Evolutionary conservation across 2,888 invertebrate genomes (phyloP), one percentile per base, ranked within the genome.

Genomic region (Choreutis nemorana): DNA sequence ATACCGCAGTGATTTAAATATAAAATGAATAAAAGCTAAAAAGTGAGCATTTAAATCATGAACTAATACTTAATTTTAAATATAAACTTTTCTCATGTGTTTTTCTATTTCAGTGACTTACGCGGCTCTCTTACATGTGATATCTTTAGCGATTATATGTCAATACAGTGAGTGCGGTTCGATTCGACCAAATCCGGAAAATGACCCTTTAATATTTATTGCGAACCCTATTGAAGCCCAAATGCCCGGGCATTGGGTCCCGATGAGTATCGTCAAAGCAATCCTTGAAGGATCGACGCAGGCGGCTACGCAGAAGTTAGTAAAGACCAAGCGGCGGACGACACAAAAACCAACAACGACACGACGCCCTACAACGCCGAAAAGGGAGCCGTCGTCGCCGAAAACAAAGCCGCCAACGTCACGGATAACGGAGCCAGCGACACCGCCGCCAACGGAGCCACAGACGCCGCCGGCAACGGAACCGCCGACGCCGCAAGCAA

Each of bases 241-340:
- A 3, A 48, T 64, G 49, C 64, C 64, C 0, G 52, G 64, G 2
- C 64, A 64, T 32, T 65, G 64, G 64, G 33, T 65, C 2, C 64
- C 64, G 2, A 16, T 44, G 2, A 63, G 59, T 27, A 38, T 65
- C 2, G 31, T 63, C 1, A 62, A 58, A 43, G 37, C 42, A 1
- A 46, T 51, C 1, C 20, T 54, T 7, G 34, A 38, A 16, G 29
- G 31, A 21, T 28, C 28, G 29, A 29, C 8, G 31, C 23, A 25
- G 18, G 14, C 11, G 24, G 27, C 8, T 15, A 26, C 26, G 8
- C 8, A 4, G 32, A 13, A 28, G 28, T 4, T 8, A 15, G 30
- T 28, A 26, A 32, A 32, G 28, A 9, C 14, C 27, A 25, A 23
- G 14, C 20, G 23, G 26, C 30, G 26, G 30, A 27, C 22, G 6